Evolutionary conservation across 2,888 invertebrate genomes (phyloP).

Genomic region (Rhingia campestris): DNA sequence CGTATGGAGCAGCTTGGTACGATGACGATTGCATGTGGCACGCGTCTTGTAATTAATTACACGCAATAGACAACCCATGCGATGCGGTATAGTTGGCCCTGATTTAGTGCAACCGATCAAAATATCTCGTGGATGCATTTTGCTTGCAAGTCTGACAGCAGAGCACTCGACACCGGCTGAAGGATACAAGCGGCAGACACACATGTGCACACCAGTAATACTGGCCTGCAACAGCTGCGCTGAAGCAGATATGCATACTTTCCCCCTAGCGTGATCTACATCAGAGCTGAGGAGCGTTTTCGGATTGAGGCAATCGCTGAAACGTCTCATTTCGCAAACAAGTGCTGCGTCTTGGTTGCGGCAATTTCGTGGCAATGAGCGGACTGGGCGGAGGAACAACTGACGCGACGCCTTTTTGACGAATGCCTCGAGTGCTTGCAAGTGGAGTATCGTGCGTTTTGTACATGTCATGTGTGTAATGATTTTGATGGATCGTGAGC

Average conservation of each 20-base stretch:
- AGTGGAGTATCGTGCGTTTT: conserved; percentile 67
- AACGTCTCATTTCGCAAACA: conserved; percentile 69
- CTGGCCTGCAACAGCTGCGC: conserved; percentile 50
- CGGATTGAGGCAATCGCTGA: conserved; percentile 67
- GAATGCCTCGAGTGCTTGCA: conserved; percentile 69
- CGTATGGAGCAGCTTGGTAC: conserved; percentile 5
- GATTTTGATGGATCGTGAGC: conserved; percentile 64
- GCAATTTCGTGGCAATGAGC: conserved; percentile 15
- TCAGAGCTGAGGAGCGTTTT: conserved; percentile 61
- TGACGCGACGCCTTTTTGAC: conserved; percentile 56
- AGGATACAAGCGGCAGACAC: conserved; percentile 45
- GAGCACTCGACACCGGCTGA: conserved; percentile 47
- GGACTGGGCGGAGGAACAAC: conserved; percentile 34
- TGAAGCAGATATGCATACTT: conserved; percentile 14
- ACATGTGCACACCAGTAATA: conserved; percentile 32
- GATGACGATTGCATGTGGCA: conserved; percentile 78
- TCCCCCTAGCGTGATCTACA: conserved; percentile 22
- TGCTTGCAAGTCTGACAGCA: conserved; percentile 55
- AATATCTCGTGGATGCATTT: conserved; percentile 67
- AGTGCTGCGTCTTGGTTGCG: conserved; percentile 27
- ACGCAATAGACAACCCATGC: conserved; percentile 74
- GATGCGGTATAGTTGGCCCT: conserved; percentile 68
- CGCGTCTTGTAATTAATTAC: conserved; percentile 82
- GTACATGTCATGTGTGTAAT: conserved; percentile 67
- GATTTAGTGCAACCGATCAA: conserved; percentile 72